Evolutionary conservation across 2,888 invertebrate genomes (phyloP).

Genomic region (Camponotus fellah): DNA sequence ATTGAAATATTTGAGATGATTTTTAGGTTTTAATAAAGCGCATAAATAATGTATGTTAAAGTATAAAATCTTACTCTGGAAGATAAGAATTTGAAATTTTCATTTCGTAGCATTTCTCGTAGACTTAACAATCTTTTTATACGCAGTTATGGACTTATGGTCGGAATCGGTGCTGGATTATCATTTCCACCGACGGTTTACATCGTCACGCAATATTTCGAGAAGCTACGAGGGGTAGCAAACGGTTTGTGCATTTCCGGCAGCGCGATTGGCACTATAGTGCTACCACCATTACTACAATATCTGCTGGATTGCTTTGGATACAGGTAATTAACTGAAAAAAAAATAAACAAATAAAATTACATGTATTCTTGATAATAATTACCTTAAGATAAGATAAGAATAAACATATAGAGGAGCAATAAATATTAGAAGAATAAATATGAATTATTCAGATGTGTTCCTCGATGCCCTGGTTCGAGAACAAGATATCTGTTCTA

Average conservation of each 20-base stretch:
- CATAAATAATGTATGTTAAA: background rate
- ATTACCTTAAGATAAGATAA: background rate
- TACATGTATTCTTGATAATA: background rate
- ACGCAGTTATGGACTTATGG: slow-evolving; percentile 92
- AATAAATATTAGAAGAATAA: slow-evolving; percentile 22
- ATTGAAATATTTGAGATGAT: background rate
- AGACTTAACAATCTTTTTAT: slow-evolving; percentile 9
- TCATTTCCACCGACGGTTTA: slow-evolving; percentile 96
- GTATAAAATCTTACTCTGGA: background rate
- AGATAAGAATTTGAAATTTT: background rate
- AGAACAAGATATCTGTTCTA: slow-evolving; percentile 34
- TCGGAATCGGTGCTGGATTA: slow-evolving; percentile 94
- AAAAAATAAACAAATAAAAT: background rate
- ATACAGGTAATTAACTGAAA: slow-evolving; percentile 88
- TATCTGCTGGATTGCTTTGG: slow-evolving; percentile 92
- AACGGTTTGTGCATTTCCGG: slow-evolving; percentile 97
- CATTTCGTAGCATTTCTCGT: background rate
- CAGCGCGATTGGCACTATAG: slow-evolving; percentile 94
- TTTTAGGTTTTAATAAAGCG: too few relatives aligned
- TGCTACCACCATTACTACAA: slow-evolving; percentile 92
- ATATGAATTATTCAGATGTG: slow-evolving; percentile 48
- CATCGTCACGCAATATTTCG: slow-evolving; percentile 95
- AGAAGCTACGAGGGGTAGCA: slow-evolving; percentile 92
- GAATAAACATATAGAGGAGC: background rate
- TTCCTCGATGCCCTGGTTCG: slow-evolving; percentile 9